Percentiles rank a stretch among this genome's conserved stretches.
Conservation (phyloP, 2,113 vertebrate genomes). For the Cynoglossus semilaevis region DNA sequence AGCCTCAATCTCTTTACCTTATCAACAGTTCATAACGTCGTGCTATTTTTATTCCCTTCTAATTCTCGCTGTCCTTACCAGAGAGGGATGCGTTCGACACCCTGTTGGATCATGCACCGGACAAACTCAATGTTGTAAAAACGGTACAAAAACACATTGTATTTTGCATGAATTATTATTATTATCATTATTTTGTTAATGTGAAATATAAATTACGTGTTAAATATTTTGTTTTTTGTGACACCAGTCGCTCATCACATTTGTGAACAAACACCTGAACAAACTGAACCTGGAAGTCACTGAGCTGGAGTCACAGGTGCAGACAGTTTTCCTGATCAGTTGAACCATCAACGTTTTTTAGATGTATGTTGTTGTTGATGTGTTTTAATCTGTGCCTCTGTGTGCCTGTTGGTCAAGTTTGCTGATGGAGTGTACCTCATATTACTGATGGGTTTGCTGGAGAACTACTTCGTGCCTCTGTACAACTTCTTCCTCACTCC, state of each 20-base stretch:
- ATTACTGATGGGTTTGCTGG: conserved; percentile 92
- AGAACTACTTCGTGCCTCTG: conserved; percentile 93
- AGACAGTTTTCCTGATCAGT: neutral
- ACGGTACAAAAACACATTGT: conserved; percentile 76
- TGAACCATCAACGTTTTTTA: neutral
- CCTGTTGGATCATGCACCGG: conserved; percentile 95
- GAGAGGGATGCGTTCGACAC: conserved; percentile 98
- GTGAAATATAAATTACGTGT: neutral
- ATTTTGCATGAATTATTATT: neutral
- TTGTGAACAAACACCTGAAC: conserved; percentile 98
- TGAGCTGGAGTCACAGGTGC: conserved; percentile 96
- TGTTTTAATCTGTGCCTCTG: conserved; percentile 1
- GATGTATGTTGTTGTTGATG: neutral
- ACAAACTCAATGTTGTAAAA: conserved; percentile 98
- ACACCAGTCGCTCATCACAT: conserved; percentile 93
- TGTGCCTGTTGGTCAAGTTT: conserved; percentile 78
- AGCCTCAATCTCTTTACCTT: too few species aligned
- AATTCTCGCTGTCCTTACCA: conserved; percentile 51
- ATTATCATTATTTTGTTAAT: neutral
- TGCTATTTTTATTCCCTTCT: neutral
- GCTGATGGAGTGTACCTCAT: conserved; percentile 97
- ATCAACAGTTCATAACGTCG: too few species aligned
- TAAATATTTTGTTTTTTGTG: conserved; percentile 1
- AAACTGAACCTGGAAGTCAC: conserved; percentile 97
- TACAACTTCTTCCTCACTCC: conserved; percentile 95